phyloP scores from a whole-genome alignment of 1,140 invertebrate genomes.

The Hylaeus volcanicus region DNA sequence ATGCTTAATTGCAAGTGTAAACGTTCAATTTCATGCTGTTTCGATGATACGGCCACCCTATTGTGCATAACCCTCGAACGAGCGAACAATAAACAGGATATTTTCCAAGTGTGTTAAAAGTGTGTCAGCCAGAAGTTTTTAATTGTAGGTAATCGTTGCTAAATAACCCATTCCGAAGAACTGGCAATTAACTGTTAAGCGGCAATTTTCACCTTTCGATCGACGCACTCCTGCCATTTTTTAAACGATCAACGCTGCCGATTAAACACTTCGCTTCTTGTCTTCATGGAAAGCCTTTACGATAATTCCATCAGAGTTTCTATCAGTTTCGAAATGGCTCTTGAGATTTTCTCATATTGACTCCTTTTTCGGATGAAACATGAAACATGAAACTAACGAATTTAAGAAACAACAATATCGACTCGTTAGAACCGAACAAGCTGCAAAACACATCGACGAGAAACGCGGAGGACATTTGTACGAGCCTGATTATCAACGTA shows the following conservation, averaged over 20 bases:
- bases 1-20: constrained; percentile 60
- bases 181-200: constrained; percentile 9
- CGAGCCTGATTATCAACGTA: not conserved
- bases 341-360: not conserved
- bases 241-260: not conserved
- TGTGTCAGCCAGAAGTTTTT: constrained; percentile 15
- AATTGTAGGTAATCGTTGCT: constrained; percentile 24
- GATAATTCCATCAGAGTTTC: no score
- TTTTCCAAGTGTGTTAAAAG: constrained; percentile 37
- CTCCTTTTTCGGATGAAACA: not conserved
- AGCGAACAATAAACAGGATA: constrained; percentile 36
- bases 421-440: not conserved
- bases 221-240: not conserved
- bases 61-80: constrained; percentile 42
- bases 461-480: not conserved
- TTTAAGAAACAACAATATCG: not conserved
- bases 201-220: not conserved
- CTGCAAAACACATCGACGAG: not conserved
- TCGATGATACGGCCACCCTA: constrained; percentile 32
- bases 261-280: not conserved
- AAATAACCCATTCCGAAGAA: not conserved
- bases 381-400: not conserved
- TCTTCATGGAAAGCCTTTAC: not conserved
- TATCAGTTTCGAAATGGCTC: no score
- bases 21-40: constrained; percentile 52